Percentiles rank a stretch among this genome's conserved stretches.
These are phyloP conservation scores for Acanthochromis polyacanthus DNA, from an alignment of 2,113 vertebrate genomes.

Conservation along the genomic window DNA sequence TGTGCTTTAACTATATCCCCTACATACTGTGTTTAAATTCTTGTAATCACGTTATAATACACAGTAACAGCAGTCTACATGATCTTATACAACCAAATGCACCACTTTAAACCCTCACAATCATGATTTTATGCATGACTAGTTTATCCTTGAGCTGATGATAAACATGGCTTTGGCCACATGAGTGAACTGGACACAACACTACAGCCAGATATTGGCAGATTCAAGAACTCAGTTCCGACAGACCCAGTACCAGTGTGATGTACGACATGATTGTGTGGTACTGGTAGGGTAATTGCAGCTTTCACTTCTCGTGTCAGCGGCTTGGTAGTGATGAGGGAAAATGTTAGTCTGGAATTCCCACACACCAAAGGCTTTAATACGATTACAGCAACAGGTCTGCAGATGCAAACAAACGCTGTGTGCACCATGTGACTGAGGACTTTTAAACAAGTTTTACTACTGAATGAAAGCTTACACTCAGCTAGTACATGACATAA, in stretches of 20 bases:
- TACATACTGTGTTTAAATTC: too few species aligned
- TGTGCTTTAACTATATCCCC: too few species aligned
- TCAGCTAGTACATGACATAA: background rate
- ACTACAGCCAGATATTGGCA: too few species aligned
- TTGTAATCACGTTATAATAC: too few species aligned
- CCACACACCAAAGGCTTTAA: constrained; percentile 43
- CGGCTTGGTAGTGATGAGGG: background rate
- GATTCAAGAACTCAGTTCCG: too few species aligned
- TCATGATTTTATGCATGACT: too few species aligned
- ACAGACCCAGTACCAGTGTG: background rate
- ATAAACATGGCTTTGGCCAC: too few species aligned
- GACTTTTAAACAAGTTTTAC: constrained; percentile 47
- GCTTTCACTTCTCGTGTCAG: constrained; percentile 7
- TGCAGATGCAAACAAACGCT: constrained; percentile 26
- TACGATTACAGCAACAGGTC: constrained; percentile 44
- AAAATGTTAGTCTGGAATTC: constrained; percentile 49
- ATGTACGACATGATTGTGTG: background rate
- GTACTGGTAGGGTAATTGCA: background rate
- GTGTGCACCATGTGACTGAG: constrained; percentile 67
- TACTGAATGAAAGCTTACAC: constrained; percentile 1
- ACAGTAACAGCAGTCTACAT: too few species aligned
- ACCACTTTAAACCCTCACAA: too few species aligned
- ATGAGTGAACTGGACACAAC: too few species aligned
- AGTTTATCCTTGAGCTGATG: too few species aligned
- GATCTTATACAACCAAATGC: too few species aligned